These are phyloP conservation scores for Acinonyx jubatus DNA, from an alignment of 2,113 vertebrate genomes.

Conservation along the genomic window DNA sequence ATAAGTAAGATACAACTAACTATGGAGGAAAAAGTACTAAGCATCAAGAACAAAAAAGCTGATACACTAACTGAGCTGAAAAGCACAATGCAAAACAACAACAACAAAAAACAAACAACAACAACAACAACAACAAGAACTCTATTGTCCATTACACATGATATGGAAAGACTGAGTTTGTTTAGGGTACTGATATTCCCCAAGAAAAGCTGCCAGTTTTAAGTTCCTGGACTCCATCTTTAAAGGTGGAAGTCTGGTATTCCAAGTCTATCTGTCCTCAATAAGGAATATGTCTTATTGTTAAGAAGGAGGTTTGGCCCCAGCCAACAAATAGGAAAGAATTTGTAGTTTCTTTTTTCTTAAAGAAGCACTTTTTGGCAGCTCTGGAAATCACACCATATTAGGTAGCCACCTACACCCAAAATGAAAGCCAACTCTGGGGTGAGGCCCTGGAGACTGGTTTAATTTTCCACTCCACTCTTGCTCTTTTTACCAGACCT, in stretches of 20 bases:
- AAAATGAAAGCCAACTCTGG: not conserved
- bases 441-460: not conserved
- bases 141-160: not conserved
- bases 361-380: not conserved
- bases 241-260: not conserved
- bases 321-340: not conserved
- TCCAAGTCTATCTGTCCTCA: not conserved
- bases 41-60: not conserved
- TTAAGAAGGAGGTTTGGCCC: not conserved
- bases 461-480: conserved; percentile 32
- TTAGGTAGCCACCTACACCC: conserved; percentile 9
- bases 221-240: not conserved
- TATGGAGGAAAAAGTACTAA: not conserved
- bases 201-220: not conserved
- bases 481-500: conserved; percentile 32
- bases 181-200: not conserved
- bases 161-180: conserved; percentile 10
- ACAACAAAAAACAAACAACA: no score
- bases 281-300: not conserved
- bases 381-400: conserved; percentile 1
- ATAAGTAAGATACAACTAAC: conserved; percentile 11
- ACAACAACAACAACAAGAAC: no score
- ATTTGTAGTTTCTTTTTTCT: not conserved
- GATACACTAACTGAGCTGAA: not conserved
- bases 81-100: not conserved